Percentiles rank a stretch among this genome's conserved stretches.
These are phyloP conservation scores for Thaumetopoea pityocampa DNA, from an alignment of 1,140 invertebrate genomes.

Conservation along the genomic window DNA sequence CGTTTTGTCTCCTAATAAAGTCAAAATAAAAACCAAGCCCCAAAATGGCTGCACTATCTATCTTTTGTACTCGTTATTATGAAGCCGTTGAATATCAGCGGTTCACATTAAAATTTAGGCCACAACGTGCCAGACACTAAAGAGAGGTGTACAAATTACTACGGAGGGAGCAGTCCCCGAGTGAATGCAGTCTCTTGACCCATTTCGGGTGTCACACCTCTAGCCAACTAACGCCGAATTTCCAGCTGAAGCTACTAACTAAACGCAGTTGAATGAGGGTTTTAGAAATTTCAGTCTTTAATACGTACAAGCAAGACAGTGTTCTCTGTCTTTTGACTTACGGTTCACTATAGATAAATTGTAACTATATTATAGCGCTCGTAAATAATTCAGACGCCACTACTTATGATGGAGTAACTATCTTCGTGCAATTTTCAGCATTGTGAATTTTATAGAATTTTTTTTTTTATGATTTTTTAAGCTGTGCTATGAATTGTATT, in stretches of 20 bases:
- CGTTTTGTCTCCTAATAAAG: too few relatives aligned
- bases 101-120: conserved; percentile 13
- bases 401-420: too few relatives aligned
- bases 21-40: not conserved
- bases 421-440: too few relatives aligned
- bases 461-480: too few relatives aligned
- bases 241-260: conserved; percentile 3
- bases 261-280: conserved; percentile 2
- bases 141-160: conserved; percentile 34
- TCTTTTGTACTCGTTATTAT: too few relatives aligned
- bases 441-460: too few relatives aligned
- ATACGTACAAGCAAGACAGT: too few relatives aligned
- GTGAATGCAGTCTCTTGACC: conserved; percentile 44
- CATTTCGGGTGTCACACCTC: conserved; percentile 37
- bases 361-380: too few relatives aligned
- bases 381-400: too few relatives aligned
- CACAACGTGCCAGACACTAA: conserved; percentile 14
- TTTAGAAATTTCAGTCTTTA: conserved; percentile 10
- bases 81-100: not conserved
- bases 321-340: not conserved
- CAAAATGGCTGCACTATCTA: too few relatives aligned
- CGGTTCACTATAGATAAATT: too few relatives aligned
- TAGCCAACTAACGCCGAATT: conserved; percentile 14
- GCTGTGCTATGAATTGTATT: too few relatives aligned
- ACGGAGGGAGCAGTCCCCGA: conserved; percentile 19